Evolutionary conservation across 1,140 invertebrate species (phyloP).

Genomic region (Rhagoletis zephyria): DNA sequence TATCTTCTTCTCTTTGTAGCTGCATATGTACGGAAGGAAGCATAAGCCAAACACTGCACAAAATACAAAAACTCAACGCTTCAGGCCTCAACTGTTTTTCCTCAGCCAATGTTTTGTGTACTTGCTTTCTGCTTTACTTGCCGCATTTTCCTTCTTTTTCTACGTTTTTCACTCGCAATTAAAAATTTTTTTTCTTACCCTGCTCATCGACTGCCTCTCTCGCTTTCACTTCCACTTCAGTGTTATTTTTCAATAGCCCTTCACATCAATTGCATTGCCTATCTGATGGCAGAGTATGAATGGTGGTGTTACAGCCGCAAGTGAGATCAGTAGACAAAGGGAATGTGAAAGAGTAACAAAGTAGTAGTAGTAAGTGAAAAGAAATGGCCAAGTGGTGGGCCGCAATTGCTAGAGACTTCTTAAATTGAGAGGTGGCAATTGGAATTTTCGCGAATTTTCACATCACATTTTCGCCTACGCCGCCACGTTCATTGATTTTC

Average conservation of each 20-base stretch:
- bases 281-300: not conserved
- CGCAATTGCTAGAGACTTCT: not conserved
- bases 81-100: no score
- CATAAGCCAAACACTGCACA: no score
- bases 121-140: not conserved
- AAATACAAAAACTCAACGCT: no score
- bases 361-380: not conserved
- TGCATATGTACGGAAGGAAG: no score
- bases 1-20: no score
- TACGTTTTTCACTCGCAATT: not conserved
- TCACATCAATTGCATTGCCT: constrained; percentile 4
- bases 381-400: not conserved
- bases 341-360: not conserved
- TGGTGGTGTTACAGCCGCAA: not conserved
- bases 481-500: constrained; percentile 17
- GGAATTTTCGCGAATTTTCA: constrained; percentile 17
- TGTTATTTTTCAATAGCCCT: constrained; percentile 15
- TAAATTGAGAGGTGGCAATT: constrained; percentile 36
- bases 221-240: not conserved
- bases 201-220: not conserved
- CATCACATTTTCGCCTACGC: not conserved
- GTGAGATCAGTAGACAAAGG: not conserved
- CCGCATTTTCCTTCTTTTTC: not conserved
- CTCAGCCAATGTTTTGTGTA: not conserved
- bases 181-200: not conserved